A percentile compares a stretch with the other conserved stretches of the same genome.
Conservation (phyloP, 2,888 invertebrate species). For the Coleophora deauratella region DNA sequence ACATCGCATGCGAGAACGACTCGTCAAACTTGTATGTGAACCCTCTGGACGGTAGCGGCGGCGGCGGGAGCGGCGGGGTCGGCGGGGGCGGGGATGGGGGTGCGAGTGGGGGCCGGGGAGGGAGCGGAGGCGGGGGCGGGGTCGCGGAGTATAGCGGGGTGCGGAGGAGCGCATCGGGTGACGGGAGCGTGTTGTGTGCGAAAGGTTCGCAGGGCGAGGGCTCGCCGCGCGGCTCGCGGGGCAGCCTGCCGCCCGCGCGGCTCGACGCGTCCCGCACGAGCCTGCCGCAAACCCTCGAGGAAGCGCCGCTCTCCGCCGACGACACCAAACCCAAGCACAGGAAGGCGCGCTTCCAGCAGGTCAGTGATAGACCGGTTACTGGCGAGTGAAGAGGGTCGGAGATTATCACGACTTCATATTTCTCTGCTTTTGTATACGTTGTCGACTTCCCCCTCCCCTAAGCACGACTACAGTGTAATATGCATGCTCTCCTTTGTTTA, state of each 20-base stretch:
- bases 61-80: conserved; percentile 44
- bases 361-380: conserved; percentile 38
- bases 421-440: neutral
- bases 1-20: conserved; percentile 80
- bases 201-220: conserved; percentile 71
- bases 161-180: conserved; percentile 87
- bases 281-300: conserved; percentile 52
- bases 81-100: conserved; percentile 23
- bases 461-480: neutral
- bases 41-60: conserved; percentile 82
- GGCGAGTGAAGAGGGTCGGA: neutral
- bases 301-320: conserved; percentile 57
- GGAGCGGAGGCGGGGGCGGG: conserved; percentile 25
- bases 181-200: conserved; percentile 79
- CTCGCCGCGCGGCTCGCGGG: conserved; percentile 60
- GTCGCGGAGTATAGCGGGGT: conserved; percentile 73
- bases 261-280: conserved; percentile 59
- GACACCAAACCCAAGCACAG: conserved; percentile 83
- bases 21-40: conserved; percentile 92
- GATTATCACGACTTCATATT: neutral
- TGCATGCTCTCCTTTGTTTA: neutral
- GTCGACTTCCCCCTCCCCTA: neutral
- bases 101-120: conserved; percentile 17
- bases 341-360: conserved; percentile 90
- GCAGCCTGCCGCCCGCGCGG: conserved; percentile 54